Evolutionary conservation across 2,888 invertebrate genomes (phyloP).

Genomic region (Megaustenia siamemsis): DNA sequence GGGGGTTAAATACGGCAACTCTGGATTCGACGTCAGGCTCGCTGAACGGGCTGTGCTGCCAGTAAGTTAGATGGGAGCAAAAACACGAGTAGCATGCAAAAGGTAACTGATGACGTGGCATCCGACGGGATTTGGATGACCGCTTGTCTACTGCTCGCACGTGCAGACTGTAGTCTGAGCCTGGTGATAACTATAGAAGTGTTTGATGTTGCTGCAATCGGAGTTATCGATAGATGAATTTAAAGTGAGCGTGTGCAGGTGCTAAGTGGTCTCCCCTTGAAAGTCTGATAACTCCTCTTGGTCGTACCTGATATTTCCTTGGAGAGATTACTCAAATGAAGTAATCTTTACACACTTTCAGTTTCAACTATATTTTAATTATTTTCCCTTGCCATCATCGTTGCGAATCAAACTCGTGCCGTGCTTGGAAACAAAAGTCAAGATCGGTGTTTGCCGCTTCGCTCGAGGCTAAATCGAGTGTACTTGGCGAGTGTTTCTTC

Average conservation of each 20-base stretch:
- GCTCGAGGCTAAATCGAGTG: no score
- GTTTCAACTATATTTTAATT: neutral
- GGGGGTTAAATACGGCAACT: neutral
- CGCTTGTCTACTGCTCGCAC: slow-evolving; percentile 31
- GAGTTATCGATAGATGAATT: slow-evolving; percentile 38
- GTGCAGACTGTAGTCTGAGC: slow-evolving; percentile 7
- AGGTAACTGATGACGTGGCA: neutral
- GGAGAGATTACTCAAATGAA: neutral
- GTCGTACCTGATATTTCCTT: neutral
- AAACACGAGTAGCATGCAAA: neutral
- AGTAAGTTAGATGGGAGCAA: neutral
- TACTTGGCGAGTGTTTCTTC: neutral
- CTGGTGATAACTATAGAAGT: slow-evolving; percentile 21
- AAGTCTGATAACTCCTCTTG: neutral
- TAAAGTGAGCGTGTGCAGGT: slow-evolving; percentile 38
- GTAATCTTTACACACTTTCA: neutral
- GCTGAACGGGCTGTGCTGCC: neutral
- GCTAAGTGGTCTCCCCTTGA: slow-evolving; percentile 18
- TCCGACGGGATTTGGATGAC: slow-evolving; percentile 23
- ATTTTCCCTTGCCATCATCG: no score
- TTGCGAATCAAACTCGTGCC: no score
- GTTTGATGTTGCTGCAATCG: slow-evolving; percentile 33
- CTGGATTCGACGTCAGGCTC: neutral
- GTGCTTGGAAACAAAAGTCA: no score
- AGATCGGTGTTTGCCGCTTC: no score